phyloP scores from a whole-genome alignment of 2,888 invertebrate species.

The Andrena bucephala region DNA sequence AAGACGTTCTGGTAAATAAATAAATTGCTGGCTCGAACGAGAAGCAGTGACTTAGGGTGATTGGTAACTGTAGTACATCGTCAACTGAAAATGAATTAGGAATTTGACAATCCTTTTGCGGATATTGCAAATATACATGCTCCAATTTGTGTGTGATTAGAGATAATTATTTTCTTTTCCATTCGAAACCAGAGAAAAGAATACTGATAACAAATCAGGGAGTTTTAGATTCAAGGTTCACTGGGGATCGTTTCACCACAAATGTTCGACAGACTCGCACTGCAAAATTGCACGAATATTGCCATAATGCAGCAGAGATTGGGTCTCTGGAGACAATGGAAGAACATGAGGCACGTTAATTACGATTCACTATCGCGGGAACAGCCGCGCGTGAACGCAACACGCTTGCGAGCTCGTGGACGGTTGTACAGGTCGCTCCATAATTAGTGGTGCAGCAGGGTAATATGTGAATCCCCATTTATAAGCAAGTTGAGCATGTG shows the following conservation, averaged over 20 bases:
- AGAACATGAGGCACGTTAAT: conserved; percentile 6
- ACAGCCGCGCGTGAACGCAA: conserved; percentile 3
- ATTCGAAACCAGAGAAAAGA: not conserved
- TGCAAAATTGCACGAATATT: conserved; percentile 20
- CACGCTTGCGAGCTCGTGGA: not conserved
- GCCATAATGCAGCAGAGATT: conserved; percentile 2
- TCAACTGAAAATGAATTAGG: too few relatives aligned
- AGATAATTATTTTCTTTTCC: too few relatives aligned
- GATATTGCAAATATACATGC: too few relatives aligned
- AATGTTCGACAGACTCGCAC: not conserved
- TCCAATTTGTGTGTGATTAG: too few relatives aligned
- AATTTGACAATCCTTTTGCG: too few relatives aligned
- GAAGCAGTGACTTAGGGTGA: not conserved
- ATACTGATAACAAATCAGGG: not conserved
- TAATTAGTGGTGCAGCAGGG: not conserved
- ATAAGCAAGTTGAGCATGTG: not conserved
- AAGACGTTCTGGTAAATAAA: not conserved
- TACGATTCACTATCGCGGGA: not conserved
- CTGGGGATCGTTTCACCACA: not conserved
- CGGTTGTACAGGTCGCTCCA: not conserved
- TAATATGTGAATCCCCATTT: not conserved
- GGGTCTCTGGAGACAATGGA: not conserved
- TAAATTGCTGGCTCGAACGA: not conserved
- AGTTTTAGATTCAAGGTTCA: not conserved
- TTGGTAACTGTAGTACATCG: too few relatives aligned